Percentiles rank a stretch among this genome's conserved stretches.
These are phyloP conservation scores for Drosophila melanica DNA, from an alignment of 1,140 invertebrate species.

Conservation along the genomic window DNA sequence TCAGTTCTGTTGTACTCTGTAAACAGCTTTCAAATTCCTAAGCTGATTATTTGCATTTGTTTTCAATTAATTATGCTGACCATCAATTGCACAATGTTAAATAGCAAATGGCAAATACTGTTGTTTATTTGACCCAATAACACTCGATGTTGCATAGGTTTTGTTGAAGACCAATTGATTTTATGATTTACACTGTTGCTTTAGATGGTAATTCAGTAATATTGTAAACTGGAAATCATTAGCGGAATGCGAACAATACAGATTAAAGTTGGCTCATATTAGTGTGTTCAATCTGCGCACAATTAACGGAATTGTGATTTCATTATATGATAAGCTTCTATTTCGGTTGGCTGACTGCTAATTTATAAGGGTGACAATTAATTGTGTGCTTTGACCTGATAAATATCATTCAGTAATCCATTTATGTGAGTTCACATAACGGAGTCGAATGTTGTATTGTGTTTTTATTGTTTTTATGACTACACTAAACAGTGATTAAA, in stretches of 20 bases:
- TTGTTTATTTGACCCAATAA: not conserved
- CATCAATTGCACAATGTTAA: not conserved
- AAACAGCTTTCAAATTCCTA: not conserved
- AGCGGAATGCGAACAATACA: not conserved
- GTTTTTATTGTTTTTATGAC: no score
- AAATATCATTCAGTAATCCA: no score
- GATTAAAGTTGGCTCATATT: not conserved
- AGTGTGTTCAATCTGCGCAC: not conserved
- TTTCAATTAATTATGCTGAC: not conserved
- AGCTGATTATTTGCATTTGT: slow-evolving; percentile 6
- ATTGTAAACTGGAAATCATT: not conserved
- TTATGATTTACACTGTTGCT: not conserved
- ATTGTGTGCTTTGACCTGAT: not conserved
- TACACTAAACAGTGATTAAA: no score
- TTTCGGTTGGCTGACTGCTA: not conserved
- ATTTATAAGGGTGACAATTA: not conserved
- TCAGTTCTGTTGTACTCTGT: no score
- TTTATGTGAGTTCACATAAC: no score
- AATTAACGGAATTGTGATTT: not conserved
- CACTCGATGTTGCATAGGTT: not conserved
- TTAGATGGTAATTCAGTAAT: not conserved
- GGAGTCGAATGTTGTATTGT: no score
- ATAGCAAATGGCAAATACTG: not conserved
- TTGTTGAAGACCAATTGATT: not conserved
- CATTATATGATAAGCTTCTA: slow-evolving; percentile 1